phyloP scores from a whole-genome alignment of 2,113 vertebrate species.

The Theristicus caerulescens region DNA sequence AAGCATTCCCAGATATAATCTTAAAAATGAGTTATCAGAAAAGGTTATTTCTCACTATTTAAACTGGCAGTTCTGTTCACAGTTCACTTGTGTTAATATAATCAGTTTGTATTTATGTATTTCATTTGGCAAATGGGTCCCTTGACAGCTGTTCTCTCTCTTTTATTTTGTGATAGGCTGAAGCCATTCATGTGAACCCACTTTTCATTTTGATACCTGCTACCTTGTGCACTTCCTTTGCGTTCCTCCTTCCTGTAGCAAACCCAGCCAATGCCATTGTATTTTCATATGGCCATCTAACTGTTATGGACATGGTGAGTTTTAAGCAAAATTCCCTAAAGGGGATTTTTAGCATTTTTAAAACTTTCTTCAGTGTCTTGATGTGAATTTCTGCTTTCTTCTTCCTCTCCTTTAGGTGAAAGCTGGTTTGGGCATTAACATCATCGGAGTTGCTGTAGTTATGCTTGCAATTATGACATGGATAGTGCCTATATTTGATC shows the following conservation, averaged over 20 bases:
- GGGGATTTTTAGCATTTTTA: neutral
- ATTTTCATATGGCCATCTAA: conserved; percentile 88
- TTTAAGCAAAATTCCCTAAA: neutral
- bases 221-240: conserved; percentile 90
- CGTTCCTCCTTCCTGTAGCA: conserved; percentile 89
- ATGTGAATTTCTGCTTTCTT: neutral
- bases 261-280: conserved; percentile 92
- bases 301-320: conserved; percentile 88
- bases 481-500: conserved; percentile 82
- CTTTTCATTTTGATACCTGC: conserved; percentile 89
- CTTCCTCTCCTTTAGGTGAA: conserved; percentile 82
- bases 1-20: neutral
- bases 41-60: neutral
- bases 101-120: neutral
- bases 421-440: conserved; percentile 89
- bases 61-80: neutral
- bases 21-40: neutral
- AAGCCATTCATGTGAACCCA: conserved; percentile 88
- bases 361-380: neutral
- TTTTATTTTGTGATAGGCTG: conserved; percentile 75
- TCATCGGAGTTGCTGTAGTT: conserved; percentile 84
- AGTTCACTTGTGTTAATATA: neutral
- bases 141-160: neutral
- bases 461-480: conserved; percentile 86
- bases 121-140: neutral